Percentiles rank a stretch among this genome's conserved stretches.
These are phyloP conservation scores for Cyrtorhinus lividipennis DNA, from an alignment of 1,140 invertebrate genomes.

Conservation along the genomic window DNA sequence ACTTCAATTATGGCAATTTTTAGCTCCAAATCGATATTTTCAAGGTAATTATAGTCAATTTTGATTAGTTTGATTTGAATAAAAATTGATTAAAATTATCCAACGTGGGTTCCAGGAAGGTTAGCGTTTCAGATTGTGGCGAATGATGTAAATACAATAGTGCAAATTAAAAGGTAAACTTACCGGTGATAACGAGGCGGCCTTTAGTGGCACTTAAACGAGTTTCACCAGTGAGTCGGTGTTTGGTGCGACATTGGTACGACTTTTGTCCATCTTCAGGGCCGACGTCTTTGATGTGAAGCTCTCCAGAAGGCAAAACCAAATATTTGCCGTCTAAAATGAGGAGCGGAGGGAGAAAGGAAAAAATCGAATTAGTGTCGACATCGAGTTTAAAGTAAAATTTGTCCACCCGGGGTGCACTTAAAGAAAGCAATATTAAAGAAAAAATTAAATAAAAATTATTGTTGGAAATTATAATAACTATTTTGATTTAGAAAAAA, in stretches of 20 bases:
- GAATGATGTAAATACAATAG: neutral
- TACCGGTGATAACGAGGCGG: conserved; percentile 88
- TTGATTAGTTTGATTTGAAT: no score
- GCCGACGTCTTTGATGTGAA: conserved; percentile 84
- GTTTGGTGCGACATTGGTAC: conserved; percentile 86
- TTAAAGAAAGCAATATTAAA: no score
- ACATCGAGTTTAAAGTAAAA: no score
- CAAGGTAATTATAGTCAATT: no score
- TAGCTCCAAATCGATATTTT: no score
- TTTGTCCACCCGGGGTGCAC: neutral
- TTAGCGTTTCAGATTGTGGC: neutral
- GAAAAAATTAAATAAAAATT: no score
- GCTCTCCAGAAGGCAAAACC: conserved; percentile 79
- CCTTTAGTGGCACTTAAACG: conserved; percentile 84
- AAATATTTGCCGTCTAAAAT: conserved; percentile 78
- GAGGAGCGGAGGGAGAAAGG: conserved; percentile 1
- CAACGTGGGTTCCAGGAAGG: neutral
- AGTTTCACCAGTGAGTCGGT: conserved; percentile 84
- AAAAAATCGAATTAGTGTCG: no score
- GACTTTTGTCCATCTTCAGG: conserved; percentile 87
- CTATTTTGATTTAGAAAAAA: no score
- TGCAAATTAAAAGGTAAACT: conserved; percentile 36
- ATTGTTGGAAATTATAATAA: no score
- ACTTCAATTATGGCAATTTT: no score
- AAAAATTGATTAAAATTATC: no score